A percentile compares a stretch with the other conserved stretches of the same genome.
Conservation (phyloP, 2,113 vertebrate species). For the Gymnarchus niloticus region DNA sequence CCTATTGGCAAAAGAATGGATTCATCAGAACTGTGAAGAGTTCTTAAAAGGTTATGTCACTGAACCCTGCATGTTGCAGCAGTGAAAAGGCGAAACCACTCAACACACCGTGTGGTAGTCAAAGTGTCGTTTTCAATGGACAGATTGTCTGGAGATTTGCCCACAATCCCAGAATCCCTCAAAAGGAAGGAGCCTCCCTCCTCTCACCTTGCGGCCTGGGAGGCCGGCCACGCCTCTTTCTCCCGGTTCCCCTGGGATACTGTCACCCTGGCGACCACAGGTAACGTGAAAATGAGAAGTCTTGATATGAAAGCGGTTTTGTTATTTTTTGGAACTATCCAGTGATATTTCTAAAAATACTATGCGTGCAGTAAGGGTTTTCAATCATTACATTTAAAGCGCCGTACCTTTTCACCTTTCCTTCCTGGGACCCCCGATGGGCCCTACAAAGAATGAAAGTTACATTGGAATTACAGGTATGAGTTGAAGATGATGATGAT, state of each 20-base stretch:
- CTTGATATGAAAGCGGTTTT: background rate
- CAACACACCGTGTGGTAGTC: background rate
- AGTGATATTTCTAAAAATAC: background rate
- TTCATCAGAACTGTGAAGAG: background rate
- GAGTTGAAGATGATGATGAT: background rate
- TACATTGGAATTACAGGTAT: too few species aligned
- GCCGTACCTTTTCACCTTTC: slow-evolving; percentile 74
- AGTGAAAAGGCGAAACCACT: background rate
- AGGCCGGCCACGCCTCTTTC: slow-evolving; percentile 65
- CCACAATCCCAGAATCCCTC: background rate
- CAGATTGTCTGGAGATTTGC: background rate
- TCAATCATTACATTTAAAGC: background rate
- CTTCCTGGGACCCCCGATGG: slow-evolving; percentile 58
- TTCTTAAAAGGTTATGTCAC: background rate
- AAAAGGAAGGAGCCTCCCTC: background rate
- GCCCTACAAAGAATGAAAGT: slow-evolving; percentile 57
- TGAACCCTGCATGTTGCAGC: too few species aligned
- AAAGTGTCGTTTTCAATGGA: background rate
- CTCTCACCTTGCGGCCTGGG: slow-evolving; percentile 65
- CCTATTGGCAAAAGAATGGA: slow-evolving; percentile 53
- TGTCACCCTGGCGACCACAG: slow-evolving; percentile 61
- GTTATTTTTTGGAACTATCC: background rate
- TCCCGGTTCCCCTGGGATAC: slow-evolving; percentile 61
- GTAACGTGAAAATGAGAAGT: background rate
- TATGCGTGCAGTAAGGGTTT: background rate